Percentiles rank a stretch among this genome's conserved stretches.
Evolutionary conservation across 2,888 invertebrate species (phyloP).

Genomic region (Abscondita cerata): DNA sequence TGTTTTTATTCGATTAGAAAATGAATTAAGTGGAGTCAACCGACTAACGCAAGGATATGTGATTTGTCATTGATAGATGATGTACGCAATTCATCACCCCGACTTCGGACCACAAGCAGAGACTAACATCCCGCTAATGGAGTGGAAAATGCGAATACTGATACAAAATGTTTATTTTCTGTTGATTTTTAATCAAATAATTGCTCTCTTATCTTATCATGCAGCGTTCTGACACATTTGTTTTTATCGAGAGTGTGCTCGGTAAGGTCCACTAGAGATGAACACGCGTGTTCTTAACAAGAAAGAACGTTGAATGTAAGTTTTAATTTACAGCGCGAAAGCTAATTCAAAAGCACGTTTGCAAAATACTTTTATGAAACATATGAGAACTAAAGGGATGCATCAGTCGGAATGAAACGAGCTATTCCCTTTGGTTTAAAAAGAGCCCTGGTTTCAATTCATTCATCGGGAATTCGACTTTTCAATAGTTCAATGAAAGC

Average conservation of each 20-base stretch:
- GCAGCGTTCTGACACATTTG: too few species aligned
- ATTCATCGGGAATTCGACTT: constrained; percentile 55
- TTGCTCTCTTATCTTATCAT: neutral
- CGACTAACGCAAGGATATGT: constrained; percentile 52
- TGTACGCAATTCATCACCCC: constrained; percentile 55
- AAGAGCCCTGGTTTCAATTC: constrained; percentile 53
- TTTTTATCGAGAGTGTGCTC: too few species aligned
- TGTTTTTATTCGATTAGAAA: constrained; percentile 4
- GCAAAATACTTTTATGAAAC: constrained; percentile 24
- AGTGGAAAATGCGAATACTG: constrained; percentile 55
- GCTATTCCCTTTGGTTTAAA: constrained; percentile 50
- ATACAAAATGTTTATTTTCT: constrained; percentile 36
- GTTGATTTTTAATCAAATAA: constrained; percentile 19
- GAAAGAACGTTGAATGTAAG: neutral
- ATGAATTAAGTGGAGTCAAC: constrained; percentile 7
- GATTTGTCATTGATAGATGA: constrained; percentile 61
- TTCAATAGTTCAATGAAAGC: constrained; percentile 55
- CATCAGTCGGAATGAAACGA: constrained; percentile 46
- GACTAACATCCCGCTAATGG: constrained; percentile 50
- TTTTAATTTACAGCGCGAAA: constrained; percentile 23
- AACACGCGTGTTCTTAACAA: too few species aligned
- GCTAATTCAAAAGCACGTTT: constrained; percentile 24
- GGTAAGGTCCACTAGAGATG: too few species aligned
- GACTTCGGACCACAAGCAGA: constrained; percentile 43
- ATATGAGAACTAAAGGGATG: constrained; percentile 36